Base-by-base conservation (phyloP, 1,140 invertebrate species). In the Choristoneura fumiferana region DNA sequence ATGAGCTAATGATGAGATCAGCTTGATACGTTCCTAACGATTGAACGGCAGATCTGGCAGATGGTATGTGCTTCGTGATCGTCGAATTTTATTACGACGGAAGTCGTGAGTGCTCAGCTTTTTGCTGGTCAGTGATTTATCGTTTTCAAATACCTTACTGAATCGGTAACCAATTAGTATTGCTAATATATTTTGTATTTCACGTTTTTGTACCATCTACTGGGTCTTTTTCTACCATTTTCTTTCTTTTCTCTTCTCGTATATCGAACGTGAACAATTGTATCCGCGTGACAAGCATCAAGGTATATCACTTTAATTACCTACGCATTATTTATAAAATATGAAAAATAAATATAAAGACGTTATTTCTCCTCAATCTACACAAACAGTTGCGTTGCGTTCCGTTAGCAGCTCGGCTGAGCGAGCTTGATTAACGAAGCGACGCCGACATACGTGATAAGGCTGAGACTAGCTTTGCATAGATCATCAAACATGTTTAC, bases 351-450 rank as follows among this genome's bases (percentile, higher is more conserved):
- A 14, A 2, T n/a, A 45, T 45, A 45, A 45, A 18, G 18, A 40
- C 38, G 8, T 4, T 45, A n/a, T 17, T 17, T 45, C 18, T 15
- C 17, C 8, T 17, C 40, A 9, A 18, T 45, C 18, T 18, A 10
- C 18, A 22, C 8, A 45, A 45, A n/a, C 17, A 8, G 40, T 45
- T 22, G 15, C 15, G 40, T 45, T 22, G 15, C 10, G 40, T 22
- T 45, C 40, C 40, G 40, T 45, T 45, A 45, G 14, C 15, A 45
- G 40, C 40, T 45, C 43, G n/a, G 22, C 17, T n/a, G 8, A 37
- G 35, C 35, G 35, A 10, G 18, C 43, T 49, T 29, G 43, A 8
- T 49, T 49, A 49, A 49, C 43, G 43, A 49, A 49, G 43, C n/a
- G 43, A n/a, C 43, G 17, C 18, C 10, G 43, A 22, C 43, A 6